Evolutionary conservation across 2,797 vertebrate species (phyloP).

Genomic region (Cuniculus paca): DNA sequence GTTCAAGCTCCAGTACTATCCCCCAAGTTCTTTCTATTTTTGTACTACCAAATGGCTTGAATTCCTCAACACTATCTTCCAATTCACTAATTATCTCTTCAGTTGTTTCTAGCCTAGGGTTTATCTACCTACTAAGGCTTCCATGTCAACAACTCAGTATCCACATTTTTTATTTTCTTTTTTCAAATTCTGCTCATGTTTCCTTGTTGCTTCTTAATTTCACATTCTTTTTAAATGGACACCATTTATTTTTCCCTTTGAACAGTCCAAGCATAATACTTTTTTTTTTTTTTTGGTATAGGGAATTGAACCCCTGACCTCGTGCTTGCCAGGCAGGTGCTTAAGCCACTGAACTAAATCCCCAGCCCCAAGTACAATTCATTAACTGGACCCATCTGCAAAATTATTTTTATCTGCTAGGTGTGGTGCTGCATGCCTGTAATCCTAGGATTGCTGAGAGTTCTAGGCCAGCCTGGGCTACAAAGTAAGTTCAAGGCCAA

Average conservation of each 20-base stretch:
- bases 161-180: background rate
- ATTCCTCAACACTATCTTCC: background rate
- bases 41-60: background rate
- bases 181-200: background rate
- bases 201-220: conserved; percentile 44
- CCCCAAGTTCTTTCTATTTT: background rate
- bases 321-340: too few relatives aligned
- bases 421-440: background rate
- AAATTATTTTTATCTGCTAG: background rate
- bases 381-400: background rate
- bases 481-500: background rate
- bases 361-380: too few relatives aligned
- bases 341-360: too few relatives aligned
- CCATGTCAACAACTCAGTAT: background rate
- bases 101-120: background rate
- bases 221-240: background rate
- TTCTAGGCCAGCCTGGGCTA: background rate
- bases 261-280: background rate
- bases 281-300: too few relatives aligned
- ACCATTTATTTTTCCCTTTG: background rate
- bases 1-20: background rate
- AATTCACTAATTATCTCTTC: conserved; percentile 1
- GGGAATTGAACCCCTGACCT: too few relatives aligned
- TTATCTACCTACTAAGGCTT: background rate
- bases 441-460: background rate